A percentile compares a stretch with the other conserved stretches of the same genome.
Evolutionary conservation across 1,140 invertebrate species (phyloP).

Genomic region (Coelopa frigida): DNA sequence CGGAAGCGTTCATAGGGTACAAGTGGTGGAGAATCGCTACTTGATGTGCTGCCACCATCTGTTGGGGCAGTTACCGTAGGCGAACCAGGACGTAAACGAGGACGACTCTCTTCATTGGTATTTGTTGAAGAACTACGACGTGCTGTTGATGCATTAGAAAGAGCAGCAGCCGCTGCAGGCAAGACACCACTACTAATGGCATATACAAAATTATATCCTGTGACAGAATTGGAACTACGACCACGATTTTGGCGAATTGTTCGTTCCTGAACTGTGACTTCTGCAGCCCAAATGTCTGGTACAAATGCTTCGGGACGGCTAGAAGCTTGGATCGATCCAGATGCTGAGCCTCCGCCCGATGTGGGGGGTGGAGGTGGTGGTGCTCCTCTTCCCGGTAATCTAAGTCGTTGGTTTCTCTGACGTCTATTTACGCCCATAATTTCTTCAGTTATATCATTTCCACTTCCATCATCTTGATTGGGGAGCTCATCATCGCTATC

Average conservation of each 20-base stretch:
- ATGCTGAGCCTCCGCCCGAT: too few species aligned
- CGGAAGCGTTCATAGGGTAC: constrained; percentile 18
- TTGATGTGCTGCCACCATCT: constrained; percentile 8
- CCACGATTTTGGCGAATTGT: constrained; percentile 28
- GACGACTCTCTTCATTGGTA: neutral
- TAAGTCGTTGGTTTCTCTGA: too few species aligned
- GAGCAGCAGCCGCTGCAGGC: constrained; percentile 18
- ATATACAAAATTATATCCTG: constrained; percentile 40
- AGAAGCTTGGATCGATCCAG: too few species aligned
- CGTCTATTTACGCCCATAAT: too few species aligned
- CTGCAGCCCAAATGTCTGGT: constrained; percentile 43
- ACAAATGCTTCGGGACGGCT: constrained; percentile 25
- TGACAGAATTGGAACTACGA: constrained; percentile 25
- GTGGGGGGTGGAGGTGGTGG: constrained; percentile 1
- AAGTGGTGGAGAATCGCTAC: constrained; percentile 17
- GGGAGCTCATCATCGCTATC: constrained; percentile 5
- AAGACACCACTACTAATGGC: constrained; percentile 42
- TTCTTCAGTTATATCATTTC: too few species aligned
- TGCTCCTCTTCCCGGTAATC: too few species aligned
- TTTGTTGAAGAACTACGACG: neutral
- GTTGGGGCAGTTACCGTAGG: neutral
- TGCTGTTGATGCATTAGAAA: too few species aligned
- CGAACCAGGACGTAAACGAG: neutral
- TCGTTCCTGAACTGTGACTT: constrained; percentile 40
- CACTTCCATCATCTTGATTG: too few species aligned